Conservation (phyloP, 2,797 vertebrate genomes). For the Argyrosomus regius region DNA sequence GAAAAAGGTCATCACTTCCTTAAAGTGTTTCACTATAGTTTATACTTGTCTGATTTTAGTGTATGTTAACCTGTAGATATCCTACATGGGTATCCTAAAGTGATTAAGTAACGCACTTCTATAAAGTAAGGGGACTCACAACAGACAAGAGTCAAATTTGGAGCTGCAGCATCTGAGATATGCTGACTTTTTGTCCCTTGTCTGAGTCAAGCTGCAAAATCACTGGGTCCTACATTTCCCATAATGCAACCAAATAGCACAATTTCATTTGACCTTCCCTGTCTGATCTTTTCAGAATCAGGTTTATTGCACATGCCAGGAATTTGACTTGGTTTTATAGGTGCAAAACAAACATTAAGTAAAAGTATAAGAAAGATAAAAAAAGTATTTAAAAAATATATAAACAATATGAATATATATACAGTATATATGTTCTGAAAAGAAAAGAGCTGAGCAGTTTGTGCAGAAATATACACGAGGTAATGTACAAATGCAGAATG, state of each 20-base stretch:
- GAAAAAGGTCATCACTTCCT: not conserved
- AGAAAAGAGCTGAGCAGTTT: too few relatives aligned
- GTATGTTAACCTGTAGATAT: constrained; percentile 2
- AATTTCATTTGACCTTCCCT: constrained; percentile 2
- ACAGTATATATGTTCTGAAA: too few relatives aligned
- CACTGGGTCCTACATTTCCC: not conserved
- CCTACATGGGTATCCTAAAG: not conserved
- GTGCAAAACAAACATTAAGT: too few relatives aligned
- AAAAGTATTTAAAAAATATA: too few relatives aligned
- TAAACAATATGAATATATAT: too few relatives aligned
- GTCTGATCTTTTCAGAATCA: not conserved
- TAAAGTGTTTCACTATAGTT: not conserved
- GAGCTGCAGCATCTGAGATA: not conserved
- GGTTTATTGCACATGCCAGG: too few relatives aligned
- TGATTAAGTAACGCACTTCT: not conserved
- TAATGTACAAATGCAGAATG: too few relatives aligned
- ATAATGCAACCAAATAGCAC: constrained; percentile 15
- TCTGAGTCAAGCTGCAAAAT: constrained; percentile 1
- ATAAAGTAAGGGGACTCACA: not conserved
- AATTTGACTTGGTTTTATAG: too few relatives aligned
- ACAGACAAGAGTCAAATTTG: not conserved
- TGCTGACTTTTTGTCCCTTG: not conserved
- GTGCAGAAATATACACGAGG: too few relatives aligned
- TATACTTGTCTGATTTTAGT: not conserved
- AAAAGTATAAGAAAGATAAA: too few relatives aligned